Evolutionary conservation across 2,797 vertebrate species (phyloP), one percentile per base, ranked within the genome.

Genomic region (Todus mexicanus): DNA sequence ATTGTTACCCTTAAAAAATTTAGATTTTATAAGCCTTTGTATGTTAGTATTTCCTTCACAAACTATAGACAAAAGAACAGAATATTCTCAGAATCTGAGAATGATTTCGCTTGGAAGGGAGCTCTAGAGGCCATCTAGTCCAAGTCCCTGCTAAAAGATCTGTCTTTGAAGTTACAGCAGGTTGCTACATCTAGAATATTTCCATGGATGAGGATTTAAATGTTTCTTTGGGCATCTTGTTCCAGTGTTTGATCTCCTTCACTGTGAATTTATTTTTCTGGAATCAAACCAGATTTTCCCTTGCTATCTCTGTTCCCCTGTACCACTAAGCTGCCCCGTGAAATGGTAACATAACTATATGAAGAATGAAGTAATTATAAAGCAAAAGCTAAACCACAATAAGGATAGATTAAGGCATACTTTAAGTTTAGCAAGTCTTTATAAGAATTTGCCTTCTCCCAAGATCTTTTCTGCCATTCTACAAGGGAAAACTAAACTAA

Each of bases 81-180:
- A 92, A 95, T 65, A 85, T 91, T 91, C 61, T 89, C 75, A 89
- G 87, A 92, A 61, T 90, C 42, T 87, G 64, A 92, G 78, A 87
- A 83, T 10, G 8, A 89, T 87, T 94, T 92, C 65, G 31, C 3
- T 85, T 80, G 84, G 87, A 94, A 93, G 70, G 29, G 33, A 80
- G 27, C 22, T 71, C 69, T 84, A 38, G 45, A 83, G 40, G 31
- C 75, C 72, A 69, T 54, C 69, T 83, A 72, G 81, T 71, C 66
- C 84, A 95, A 91, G 69, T 71, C 29, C n/a, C 63, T 6, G 2
- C 85, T 92, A 90, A 80, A 89, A 64, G 29, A 90, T 83, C 23
- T 1, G 11, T 63, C 75, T 89, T 69, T 95, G 87, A 96, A 93
- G 61, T 63, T 57, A 69, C 53, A 72, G 47, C 50, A 92, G 75